Conservation (phyloP, 2,797 vertebrate species). For the Falco naumanni region DNA sequence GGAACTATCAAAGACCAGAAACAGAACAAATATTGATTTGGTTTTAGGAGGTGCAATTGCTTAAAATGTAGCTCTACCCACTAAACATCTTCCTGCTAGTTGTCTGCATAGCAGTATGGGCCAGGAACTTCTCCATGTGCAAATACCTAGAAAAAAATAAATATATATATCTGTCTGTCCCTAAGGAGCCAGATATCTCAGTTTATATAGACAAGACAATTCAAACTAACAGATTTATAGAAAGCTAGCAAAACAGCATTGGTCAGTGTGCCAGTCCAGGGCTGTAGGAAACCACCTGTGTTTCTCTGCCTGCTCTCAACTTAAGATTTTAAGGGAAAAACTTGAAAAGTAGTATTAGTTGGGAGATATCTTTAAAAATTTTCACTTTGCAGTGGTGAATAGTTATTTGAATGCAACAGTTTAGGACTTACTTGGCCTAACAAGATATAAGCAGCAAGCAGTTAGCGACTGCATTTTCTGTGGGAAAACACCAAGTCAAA, state of each 20-base stretch:
- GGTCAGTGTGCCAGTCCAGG: not conserved
- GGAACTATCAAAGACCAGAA: not conserved
- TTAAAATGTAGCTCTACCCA: not conserved
- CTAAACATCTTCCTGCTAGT: not conserved
- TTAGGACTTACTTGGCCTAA: not conserved
- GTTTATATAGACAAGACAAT: not conserved
- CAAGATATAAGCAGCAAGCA: not conserved
- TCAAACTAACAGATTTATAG: not conserved
- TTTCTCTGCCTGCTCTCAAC: not conserved
- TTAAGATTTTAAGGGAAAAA: not conserved
- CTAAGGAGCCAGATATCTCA: not conserved
- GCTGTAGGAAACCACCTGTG: not conserved
- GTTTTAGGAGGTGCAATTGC: not conserved
- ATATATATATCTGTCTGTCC: not conserved
- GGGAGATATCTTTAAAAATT: not conserved
- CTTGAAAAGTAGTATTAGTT: not conserved
- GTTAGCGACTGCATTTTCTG: not conserved
- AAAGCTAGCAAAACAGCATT: not conserved
- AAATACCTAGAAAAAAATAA: not conserved
- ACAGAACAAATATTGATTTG: not conserved
- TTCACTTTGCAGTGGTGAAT: not conserved
- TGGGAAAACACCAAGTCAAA: not conserved
- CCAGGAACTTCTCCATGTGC: not conserved
- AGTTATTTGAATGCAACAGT: not conserved
- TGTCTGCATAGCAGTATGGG: not conserved